Conservation (phyloP, 2,888 invertebrate species). For the Nezara viridula region DNA sequence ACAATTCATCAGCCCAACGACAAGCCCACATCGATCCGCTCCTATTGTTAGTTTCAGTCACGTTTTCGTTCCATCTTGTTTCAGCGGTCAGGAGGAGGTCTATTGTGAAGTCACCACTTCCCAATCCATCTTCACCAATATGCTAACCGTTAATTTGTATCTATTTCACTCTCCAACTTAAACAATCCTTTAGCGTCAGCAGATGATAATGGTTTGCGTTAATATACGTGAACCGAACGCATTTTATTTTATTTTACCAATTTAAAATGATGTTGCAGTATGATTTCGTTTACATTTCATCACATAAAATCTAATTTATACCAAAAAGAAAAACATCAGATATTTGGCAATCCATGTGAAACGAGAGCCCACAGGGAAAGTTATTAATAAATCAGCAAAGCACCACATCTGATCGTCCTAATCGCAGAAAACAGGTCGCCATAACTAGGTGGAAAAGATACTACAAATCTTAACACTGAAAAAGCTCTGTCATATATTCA, state of each 20-base stretch:
- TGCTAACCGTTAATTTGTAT: conserved; percentile 23
- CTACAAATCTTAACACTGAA: too few species aligned
- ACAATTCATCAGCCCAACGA: conserved; percentile 26
- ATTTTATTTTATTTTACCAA: background rate
- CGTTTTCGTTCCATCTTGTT: conserved; percentile 35
- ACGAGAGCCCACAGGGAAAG: too few species aligned
- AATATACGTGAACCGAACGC: background rate
- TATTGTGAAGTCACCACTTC: conserved; percentile 17
- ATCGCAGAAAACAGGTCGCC: too few species aligned
- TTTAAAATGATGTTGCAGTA: background rate
- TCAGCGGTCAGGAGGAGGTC: conserved; percentile 31
- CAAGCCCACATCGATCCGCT: conserved; percentile 32
- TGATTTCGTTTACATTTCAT: too few species aligned
- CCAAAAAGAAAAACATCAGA: too few species aligned
- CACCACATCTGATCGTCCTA: too few species aligned
- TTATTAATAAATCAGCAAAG: too few species aligned
- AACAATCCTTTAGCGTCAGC: background rate
- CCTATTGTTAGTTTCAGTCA: conserved; percentile 35
- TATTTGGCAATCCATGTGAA: too few species aligned
- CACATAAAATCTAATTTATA: too few species aligned
- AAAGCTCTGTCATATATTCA: too few species aligned
- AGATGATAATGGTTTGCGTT: too few species aligned
- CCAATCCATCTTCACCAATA: conserved; percentile 20
- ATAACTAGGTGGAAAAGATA: too few species aligned
- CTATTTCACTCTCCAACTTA: background rate